Percentiles rank a stretch among this genome's conserved stretches.
phyloP scores from a whole-genome alignment of 2,113 vertebrate genomes.

The Rattus norvegicus region DNA sequence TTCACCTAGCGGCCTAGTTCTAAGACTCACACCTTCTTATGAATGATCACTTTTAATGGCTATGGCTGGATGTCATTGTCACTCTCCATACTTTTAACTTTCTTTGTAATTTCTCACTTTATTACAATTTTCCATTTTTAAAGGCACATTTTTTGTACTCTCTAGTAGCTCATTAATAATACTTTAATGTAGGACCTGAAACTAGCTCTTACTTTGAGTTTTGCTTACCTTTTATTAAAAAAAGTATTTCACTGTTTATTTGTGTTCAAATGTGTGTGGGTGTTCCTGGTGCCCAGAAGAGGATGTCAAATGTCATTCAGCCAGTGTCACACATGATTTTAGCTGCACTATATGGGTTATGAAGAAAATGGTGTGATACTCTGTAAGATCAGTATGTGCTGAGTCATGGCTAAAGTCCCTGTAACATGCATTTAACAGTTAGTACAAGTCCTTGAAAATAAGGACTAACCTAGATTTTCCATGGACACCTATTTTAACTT shows the following conservation, averaged over 20 bases:
- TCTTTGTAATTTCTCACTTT: not conserved
- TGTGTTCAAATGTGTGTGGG: too few species aligned
- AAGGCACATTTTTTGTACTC: not conserved
- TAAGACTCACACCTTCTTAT: not conserved
- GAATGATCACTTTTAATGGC: not conserved
- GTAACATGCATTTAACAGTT: too few species aligned
- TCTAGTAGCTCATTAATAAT: not conserved
- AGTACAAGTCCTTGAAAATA: not conserved
- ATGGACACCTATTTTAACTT: not conserved
- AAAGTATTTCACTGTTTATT: not conserved
- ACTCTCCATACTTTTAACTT: not conserved
- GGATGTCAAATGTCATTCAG: not conserved
- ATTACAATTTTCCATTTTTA: not conserved
- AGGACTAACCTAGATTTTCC: not conserved
- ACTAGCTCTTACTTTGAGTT: not conserved
- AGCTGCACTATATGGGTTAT: not conserved
- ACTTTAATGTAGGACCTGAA: not conserved
- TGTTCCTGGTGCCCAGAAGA: not conserved
- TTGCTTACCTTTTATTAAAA: too few species aligned
- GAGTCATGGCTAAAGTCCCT: fast-evolving
- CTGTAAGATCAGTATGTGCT: not conserved
- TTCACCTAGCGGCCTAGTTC: not conserved
- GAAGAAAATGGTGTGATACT: not conserved
- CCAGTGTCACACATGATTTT: too few species aligned
- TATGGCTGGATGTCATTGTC: not conserved